phyloP scores from a whole-genome alignment of 2,113 vertebrate species.

The Oxyura jamaicensis region DNA sequence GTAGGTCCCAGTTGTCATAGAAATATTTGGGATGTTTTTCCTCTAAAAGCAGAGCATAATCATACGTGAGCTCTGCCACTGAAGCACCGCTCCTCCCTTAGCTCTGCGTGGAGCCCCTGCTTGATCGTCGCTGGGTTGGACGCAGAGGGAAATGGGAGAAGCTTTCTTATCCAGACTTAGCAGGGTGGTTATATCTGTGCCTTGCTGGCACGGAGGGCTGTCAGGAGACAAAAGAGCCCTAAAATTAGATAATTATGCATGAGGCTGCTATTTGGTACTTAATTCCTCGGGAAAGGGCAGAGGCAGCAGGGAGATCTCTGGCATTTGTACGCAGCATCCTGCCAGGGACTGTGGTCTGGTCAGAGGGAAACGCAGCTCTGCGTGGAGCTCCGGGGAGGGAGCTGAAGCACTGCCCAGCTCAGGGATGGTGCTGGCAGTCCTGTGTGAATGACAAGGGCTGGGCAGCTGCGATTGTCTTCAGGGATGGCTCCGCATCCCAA shows the following conservation, averaged over 20 bases:
- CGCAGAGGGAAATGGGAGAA: background rate
- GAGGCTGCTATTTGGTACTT: slow-evolving; percentile 1
- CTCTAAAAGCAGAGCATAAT: background rate
- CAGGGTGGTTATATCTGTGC: background rate
- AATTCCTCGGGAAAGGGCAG: background rate
- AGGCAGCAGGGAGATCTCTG: background rate
- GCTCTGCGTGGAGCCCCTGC: background rate
- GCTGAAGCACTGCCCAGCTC: background rate
- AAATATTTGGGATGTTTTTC: background rate
- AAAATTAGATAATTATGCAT: slow-evolving; percentile 30
- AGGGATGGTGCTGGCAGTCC: background rate
- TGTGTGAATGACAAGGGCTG: background rate
- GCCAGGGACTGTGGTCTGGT: background rate
- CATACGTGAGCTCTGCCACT: background rate
- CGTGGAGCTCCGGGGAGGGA: background rate
- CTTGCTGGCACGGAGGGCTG: background rate
- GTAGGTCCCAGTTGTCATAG: background rate
- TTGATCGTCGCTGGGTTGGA: background rate
- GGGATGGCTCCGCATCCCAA: background rate
- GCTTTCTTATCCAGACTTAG: background rate
- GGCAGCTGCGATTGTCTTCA: background rate
- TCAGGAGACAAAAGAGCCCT: background rate
- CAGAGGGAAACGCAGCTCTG: background rate
- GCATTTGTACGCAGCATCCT: slow-evolving; percentile 10
- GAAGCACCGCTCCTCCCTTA: background rate